Evolutionary conservation across 2,797 vertebrate genomes (phyloP), one percentile per base, ranked within the genome.

Genomic region (Dendrocincla tyrannina): DNA sequence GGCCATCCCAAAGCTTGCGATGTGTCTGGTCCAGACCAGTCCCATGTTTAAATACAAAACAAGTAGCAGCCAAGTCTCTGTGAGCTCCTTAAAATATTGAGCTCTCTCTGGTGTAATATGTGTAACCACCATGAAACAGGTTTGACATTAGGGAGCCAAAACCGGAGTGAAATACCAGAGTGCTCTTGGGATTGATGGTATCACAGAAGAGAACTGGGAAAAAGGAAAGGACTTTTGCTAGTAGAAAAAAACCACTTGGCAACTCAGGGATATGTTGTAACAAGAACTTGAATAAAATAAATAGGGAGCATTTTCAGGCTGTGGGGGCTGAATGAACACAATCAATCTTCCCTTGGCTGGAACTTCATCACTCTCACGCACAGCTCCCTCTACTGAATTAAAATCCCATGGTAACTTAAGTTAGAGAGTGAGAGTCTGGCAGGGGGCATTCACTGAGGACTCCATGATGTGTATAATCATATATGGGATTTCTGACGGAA

Each of bases 221-320:
- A 78, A 96, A 97, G 91, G 73, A 97, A 97, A 97, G 74, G 91
- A 97, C 94, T 97, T 96, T 76, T 94, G 89, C 91, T 96, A 93
- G 97, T 95, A 84, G 85, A 77, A 97, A 97, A 97, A 97, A 95
- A 95, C 70, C 35, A 94, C 96, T 96, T 84, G 95, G 97, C 84
- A 93, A 97, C 94, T 96, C 88, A 58, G 89, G 80, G 96, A 97
- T 97, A 60, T 97, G 97, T 96, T 97, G 95, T 95, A 97, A 97
- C 96, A 97, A 96, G 97, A 96, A 97, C 73, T 97, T 95, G 97
- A 97, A 97, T 98, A 97, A 98, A 98, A 98, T 97, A 98, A 98
- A 98, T 97, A 97, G 96, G 89, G 97, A 96, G 87, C 93, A 79
- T 98, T 98, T 97, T 96, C 96, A 95, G 96, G 95, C 95, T 97